Evolutionary conservation across 2,113 vertebrate species (phyloP), one percentile per base, ranked within the genome.

Genomic region (Mastomys natalensis): DNA sequence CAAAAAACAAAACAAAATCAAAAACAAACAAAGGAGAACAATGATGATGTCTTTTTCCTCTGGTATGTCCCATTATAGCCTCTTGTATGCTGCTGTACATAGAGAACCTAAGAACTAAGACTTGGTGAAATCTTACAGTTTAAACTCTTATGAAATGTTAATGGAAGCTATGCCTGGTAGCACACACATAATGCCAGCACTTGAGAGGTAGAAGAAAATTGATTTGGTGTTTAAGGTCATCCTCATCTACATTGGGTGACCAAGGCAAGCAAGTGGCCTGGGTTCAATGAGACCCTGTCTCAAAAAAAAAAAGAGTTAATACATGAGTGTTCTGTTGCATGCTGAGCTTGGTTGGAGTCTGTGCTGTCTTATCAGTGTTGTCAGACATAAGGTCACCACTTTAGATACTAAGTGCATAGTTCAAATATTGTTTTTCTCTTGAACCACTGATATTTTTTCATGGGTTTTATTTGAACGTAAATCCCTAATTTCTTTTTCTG

Each of bases 381-480:
- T 60, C 53, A 73, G 45, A 1, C 78, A 31, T 73, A 43, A 80
- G 22, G 13, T 81, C 0, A 31, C 4, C 24, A 40, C 0, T 90
- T 89, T 58, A 81, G 66, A 78, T 84, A 68, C 29, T 68, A 77
- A 87, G 68, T 91, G 12, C 29, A 40, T 53, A 22, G 40, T 77
- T 95, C 31, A 73, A 34, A 4, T 58, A 0, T 37, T 16, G 93
- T 51, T 51, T 87, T 85, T 51, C 31, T 70, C 76, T 40, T 72
- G 34, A 55, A 64, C 58, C 37, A 31, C 43, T 88, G 48, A 8
- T 53, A 53, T 95, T 77, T 81, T 45, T 64, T 62, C 31, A 48
- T 87, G 12, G 86, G 16, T 92, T 76, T 92, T 85, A 60, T 85
- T 88, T 94, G 40, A 94, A 60, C 3, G 70, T 22, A 64, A 60